Conservation (phyloP, 1,140 invertebrate species). For the Antheraea pernyi region DNA sequence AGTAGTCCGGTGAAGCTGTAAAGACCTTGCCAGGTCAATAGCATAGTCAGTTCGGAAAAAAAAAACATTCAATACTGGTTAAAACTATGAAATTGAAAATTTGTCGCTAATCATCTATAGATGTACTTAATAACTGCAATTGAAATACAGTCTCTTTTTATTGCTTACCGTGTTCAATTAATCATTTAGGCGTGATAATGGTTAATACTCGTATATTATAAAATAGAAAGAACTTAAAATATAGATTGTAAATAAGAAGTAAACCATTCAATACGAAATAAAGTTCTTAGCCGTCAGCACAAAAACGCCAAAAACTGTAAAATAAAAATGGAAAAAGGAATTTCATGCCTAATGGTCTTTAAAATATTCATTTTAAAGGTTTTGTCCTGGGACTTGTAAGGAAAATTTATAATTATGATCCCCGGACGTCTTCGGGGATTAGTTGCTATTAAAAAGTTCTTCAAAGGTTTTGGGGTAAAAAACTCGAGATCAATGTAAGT, state of each 20-base stretch:
- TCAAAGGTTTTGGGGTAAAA: neutral
- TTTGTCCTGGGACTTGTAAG: neutral
- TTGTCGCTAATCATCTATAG: too few species aligned
- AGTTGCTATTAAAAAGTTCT: neutral
- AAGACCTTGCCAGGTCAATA: too few species aligned
- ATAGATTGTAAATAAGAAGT: neutral
- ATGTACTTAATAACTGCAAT: too few species aligned
- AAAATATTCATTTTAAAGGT: neutral
- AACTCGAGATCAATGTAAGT: neutral
- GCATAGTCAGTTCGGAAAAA: too few species aligned
- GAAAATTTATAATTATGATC: slow-evolving; percentile 1
- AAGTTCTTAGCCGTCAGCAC: neutral
- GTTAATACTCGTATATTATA: too few species aligned
- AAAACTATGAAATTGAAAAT: too few species aligned
- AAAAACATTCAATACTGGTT: too few species aligned
- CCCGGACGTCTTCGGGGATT: neutral
- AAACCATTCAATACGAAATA: neutral
- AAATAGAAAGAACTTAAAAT: too few species aligned
- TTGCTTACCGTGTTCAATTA: too few species aligned
- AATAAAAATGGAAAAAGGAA: neutral
- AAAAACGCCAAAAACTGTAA: neutral
- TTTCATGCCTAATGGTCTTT: slow-evolving; percentile 2
- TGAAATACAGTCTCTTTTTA: too few species aligned
- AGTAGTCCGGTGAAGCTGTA: too few species aligned
- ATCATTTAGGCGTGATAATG: too few species aligned